phyloP scores from a whole-genome alignment of 1,140 invertebrate species.

The Campoletis sonorensis region DNA sequence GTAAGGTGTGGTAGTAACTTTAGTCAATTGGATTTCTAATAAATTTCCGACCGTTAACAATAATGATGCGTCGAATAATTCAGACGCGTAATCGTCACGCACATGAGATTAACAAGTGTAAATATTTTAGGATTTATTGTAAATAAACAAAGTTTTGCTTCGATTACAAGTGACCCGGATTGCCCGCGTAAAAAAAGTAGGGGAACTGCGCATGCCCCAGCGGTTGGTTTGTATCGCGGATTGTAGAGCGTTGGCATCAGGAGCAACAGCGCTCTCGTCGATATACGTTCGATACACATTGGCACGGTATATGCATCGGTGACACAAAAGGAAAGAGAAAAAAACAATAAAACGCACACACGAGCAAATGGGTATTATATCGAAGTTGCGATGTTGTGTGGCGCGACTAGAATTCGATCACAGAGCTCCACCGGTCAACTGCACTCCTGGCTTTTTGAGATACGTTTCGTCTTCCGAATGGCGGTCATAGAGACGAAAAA shows the following conservation, averaged over 20 bases:
- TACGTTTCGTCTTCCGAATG: constrained; percentile 72
- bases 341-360: constrained; percentile 20
- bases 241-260: constrained; percentile 55
- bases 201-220: background rate
- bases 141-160: no score
- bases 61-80: no score
- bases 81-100: no score
- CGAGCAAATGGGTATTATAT: background rate
- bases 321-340: constrained; percentile 18
- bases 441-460: constrained; percentile 72
- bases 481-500: constrained; percentile 56
- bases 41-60: background rate
- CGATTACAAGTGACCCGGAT: background rate
- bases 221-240: constrained; percentile 37
- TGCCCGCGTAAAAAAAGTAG: background rate
- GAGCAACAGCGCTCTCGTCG: constrained; percentile 58
- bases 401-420: background rate
- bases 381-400: background rate
- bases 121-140: no score
- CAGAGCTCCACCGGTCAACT: constrained; percentile 64
- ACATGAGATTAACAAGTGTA: no score
- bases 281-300: constrained; percentile 70
- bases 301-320: constrained; percentile 46
- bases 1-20: no score
- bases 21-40: no score